These are phyloP conservation scores for Halcyon leucocephala DNA, from an alignment of 2,797 vertebrate species.

Conservation along the genomic window DNA sequence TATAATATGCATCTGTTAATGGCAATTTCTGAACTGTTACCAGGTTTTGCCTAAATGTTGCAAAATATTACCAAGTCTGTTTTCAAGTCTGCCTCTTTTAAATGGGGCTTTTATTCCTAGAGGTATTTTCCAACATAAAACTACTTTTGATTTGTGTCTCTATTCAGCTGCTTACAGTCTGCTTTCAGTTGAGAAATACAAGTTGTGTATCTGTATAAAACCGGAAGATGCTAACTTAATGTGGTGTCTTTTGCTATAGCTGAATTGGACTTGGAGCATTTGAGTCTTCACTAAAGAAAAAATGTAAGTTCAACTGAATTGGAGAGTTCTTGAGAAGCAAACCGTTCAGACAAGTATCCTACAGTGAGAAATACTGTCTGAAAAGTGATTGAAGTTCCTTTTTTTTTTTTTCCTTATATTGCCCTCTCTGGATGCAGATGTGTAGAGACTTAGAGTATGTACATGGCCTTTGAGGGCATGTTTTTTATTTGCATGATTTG, in stretches of 20 bases:
- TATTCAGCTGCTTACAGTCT: neutral
- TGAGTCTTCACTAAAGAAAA: neutral
- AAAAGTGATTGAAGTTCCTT: neutral
- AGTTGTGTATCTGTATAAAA: neutral
- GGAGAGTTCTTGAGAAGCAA: neutral
- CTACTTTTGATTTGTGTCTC: neutral
- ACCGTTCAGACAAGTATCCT: neutral
- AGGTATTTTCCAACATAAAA: neutral
- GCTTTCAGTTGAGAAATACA: neutral
- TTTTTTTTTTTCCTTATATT: neutral
- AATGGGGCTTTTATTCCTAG: neutral
- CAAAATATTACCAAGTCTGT: neutral
- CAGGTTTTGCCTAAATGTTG: slow-evolving; percentile 36
- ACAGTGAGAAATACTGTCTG: neutral
- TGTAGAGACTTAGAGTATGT: neutral
- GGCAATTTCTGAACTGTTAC: neutral
- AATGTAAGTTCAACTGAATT: neutral
- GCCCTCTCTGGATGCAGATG: neutral
- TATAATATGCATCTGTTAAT: slow-evolving; percentile 56
- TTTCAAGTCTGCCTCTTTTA: neutral
- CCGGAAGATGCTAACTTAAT: neutral
- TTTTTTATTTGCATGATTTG: neutral
- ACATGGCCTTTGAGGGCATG: neutral
- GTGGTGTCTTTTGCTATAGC: neutral
- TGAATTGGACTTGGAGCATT: neutral